A percentile compares a stretch with the other conserved stretches of the same genome.
phyloP scores from a whole-genome alignment of 2,797 vertebrate species.

The Brachymystax lenok region DNA sequence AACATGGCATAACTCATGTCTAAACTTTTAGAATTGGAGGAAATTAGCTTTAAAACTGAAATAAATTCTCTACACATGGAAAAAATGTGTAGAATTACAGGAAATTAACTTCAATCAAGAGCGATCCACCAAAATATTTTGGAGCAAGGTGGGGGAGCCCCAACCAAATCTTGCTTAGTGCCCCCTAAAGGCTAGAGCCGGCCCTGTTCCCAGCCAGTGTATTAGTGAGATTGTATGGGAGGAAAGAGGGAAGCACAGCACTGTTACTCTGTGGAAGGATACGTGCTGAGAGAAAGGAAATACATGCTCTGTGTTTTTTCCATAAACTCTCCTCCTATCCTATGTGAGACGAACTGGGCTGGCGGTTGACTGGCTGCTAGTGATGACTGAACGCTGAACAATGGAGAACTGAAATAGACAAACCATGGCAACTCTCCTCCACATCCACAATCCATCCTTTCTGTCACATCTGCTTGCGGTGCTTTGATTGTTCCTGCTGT shows the following conservation, averaged over 20 bases:
- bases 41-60: too few relatives aligned
- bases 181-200: too few relatives aligned
- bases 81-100: too few relatives aligned
- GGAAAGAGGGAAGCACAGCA: constrained; percentile 46
- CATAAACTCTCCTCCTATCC: constrained; percentile 50
- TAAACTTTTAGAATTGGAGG: too few relatives aligned
- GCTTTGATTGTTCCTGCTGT: constrained; percentile 28
- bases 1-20: too few relatives aligned
- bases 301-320: constrained; percentile 53
- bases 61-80: too few relatives aligned
- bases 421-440: constrained; percentile 60
- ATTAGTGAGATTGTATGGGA: constrained; percentile 31
- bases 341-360: constrained; percentile 47
- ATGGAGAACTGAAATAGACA: constrained; percentile 72
- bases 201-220: not conserved
- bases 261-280: constrained; percentile 55
- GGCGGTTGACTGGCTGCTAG: constrained; percentile 58
- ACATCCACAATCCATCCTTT: constrained; percentile 49
- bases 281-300: constrained; percentile 63
- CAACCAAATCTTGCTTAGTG: too few relatives aligned
- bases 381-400: constrained; percentile 69
- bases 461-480: constrained; percentile 52
- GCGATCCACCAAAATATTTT: too few relatives aligned
- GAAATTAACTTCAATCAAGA: too few relatives aligned
- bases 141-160: too few relatives aligned